Conservation (phyloP, 2,113 vertebrate genomes). For the Nothoprocta perdicaria region DNA sequence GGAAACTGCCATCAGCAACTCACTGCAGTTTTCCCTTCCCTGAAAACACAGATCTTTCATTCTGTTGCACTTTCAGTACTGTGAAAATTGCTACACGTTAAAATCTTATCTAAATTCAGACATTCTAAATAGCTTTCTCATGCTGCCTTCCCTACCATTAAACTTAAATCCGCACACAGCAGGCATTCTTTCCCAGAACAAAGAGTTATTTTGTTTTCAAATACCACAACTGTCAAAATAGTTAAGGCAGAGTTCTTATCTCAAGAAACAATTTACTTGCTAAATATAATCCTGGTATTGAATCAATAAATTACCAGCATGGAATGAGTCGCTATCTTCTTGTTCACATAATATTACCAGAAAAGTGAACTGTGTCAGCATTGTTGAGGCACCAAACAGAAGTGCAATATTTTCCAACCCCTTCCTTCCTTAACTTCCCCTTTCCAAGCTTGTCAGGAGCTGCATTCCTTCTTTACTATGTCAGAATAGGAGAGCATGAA, state of each 20-base stretch:
- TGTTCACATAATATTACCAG: background rate
- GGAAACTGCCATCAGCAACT: background rate
- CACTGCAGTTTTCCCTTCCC: background rate
- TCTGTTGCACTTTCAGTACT: background rate
- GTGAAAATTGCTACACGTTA: background rate
- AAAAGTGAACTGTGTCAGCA: background rate
- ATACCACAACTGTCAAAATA: background rate
- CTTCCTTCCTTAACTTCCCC: background rate
- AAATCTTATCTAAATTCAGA: background rate
- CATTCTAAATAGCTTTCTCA: background rate
- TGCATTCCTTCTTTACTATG: background rate
- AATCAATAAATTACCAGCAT: background rate
- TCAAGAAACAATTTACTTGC: background rate
- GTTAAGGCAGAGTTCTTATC: background rate
- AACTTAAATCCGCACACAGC: background rate
- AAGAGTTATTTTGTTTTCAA: background rate
- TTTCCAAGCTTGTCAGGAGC: background rate
- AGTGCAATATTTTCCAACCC: background rate
- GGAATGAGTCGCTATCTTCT: background rate
- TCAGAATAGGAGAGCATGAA: background rate
- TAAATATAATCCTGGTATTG: background rate
- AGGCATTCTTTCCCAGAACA: background rate
- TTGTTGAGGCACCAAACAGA: background rate
- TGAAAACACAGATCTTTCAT: fast-evolving
- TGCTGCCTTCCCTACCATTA: background rate